Percentiles rank a stretch among this genome's conserved stretches.
These are phyloP conservation scores for Rhinichthys osculus DNA, from an alignment of 2,797 vertebrate species.

Conservation along the genomic window DNA sequence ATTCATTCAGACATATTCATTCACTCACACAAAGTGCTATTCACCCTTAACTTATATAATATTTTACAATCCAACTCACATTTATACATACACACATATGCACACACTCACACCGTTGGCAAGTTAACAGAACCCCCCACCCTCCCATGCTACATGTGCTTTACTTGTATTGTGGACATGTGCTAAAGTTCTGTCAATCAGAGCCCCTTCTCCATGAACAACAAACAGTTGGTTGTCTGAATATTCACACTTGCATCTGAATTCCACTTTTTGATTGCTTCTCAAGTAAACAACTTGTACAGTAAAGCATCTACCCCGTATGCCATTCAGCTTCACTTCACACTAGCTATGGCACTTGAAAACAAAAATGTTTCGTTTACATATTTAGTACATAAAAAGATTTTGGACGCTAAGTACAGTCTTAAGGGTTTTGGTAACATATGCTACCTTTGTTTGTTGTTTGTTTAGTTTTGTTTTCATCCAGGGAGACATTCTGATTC, in stretches of 20 bases:
- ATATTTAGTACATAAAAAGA: constrained; percentile 67
- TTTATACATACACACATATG: constrained; percentile 44
- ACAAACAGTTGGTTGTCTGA: constrained; percentile 71
- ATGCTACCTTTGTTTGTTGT: constrained; percentile 73
- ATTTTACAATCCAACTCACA: constrained; percentile 27
- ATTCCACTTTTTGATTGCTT: constrained; percentile 74
- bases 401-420: constrained; percentile 70
- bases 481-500: constrained; percentile 77
- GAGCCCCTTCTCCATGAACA: constrained; percentile 67
- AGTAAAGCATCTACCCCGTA: constrained; percentile 75
- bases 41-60: constrained; percentile 33
- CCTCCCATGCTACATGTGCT: constrained; percentile 55
- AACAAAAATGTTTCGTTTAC: constrained; percentile 58
- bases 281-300: constrained; percentile 76
- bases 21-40: constrained; percentile 48
- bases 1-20: constrained; percentile 30
- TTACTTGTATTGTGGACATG: constrained; percentile 57
- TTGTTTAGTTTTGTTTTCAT: constrained; percentile 68
- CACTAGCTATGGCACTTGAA: constrained; percentile 84
- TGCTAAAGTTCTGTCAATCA: constrained; percentile 71
- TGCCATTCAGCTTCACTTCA: constrained; percentile 71
- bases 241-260: constrained; percentile 72
- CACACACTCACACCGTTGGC: constrained; percentile 56
- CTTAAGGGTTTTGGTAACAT: constrained; percentile 72
- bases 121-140: constrained; percentile 57